phyloP scores from a whole-genome alignment of 2,113 vertebrate genomes.

The Agapornis roseicollis region DNA sequence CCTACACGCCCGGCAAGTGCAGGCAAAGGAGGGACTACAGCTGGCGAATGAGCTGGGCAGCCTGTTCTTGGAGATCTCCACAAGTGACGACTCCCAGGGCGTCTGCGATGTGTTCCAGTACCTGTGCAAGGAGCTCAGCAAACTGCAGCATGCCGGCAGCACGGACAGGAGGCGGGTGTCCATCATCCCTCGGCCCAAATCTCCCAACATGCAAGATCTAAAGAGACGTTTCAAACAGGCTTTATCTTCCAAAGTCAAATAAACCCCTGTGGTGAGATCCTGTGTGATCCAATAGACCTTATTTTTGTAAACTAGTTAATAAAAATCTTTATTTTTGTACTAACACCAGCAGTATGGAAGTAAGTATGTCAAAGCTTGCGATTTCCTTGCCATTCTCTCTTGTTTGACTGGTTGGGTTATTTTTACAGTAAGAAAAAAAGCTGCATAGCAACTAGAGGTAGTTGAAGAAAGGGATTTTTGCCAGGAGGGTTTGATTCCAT shows the following conservation, averaged over 20 bases:
- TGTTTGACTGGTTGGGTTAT: not conserved
- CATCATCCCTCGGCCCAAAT: conserved; percentile 78
- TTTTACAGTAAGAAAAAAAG: not conserved
- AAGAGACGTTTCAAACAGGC: conserved; percentile 86
- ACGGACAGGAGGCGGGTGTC: conserved; percentile 67
- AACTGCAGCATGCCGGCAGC: conserved; percentile 63
- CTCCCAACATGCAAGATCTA: conserved; percentile 84
- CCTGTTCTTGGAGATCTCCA: conserved; percentile 81
- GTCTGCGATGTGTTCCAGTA: conserved; percentile 81
- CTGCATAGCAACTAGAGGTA: not conserved
- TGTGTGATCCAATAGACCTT: conserved; percentile 41
- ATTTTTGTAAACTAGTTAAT: conserved; percentile 65
- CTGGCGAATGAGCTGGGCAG: conserved; percentile 79
- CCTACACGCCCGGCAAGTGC: conserved; percentile 77
- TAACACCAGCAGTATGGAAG: conserved; percentile 42
- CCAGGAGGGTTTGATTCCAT: not conserved
- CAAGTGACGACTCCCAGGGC: conserved; percentile 78
- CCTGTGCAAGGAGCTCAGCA: conserved; percentile 81
- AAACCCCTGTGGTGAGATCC: not conserved
- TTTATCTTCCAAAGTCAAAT: conserved; percentile 79
- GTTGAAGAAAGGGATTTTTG: not conserved
- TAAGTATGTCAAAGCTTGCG: not conserved
- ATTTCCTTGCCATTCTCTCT: not conserved
- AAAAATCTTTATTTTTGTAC: conserved; percentile 81
- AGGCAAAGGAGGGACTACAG: conserved; percentile 72